Evolutionary conservation across 2,797 vertebrate genomes (phyloP), one percentile per base, ranked within the genome.

Genomic region (Megalops cyprinoides): DNA sequence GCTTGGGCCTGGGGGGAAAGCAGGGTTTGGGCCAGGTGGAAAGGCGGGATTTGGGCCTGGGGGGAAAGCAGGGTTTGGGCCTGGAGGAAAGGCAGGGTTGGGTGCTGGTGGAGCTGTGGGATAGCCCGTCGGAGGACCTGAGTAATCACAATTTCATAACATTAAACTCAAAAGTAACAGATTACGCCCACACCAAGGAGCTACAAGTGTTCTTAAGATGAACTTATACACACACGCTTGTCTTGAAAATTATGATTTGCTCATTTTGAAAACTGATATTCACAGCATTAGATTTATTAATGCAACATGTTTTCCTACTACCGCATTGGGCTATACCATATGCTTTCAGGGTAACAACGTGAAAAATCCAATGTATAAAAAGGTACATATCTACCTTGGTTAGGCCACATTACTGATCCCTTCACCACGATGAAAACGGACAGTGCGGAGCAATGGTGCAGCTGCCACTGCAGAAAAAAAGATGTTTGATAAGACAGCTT

Each of bases 71-170:
- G 93, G 90, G 46, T 87, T 89, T 86, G 91, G 88, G 31, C 82
- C 85, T 34, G 90, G 92, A 56, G 93, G 93, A 77, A 82, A 94
- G 67, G 89, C 90, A 71, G 94, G 94, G 79, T 95, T 93, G 77
- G 85, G 79, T 55, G 34, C 84, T 53, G 89, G 88, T 77, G 92
- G 94, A 85, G 88, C 94, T 1, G 75, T 88, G 42, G 76, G 81
- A 0, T 82, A 88, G 85, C 81, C 83, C 14, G 89, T 79, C 77
- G 79, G 81, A 44, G 78, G 6, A 31, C 79, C 84, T 71, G 76
- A 84, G 31, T 88, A 79, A 78, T n/a, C n/a, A n/a, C n/a, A n/a
- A n/a, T n/a, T n/a, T n/a, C n/a, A n/a, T n/a, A n/a, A n/a, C n/a
- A n/a, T n/a, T n/a, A n/a, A n/a, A n/a, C n/a, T n/a, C n/a, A n/a